Percentiles rank a stretch among this genome's conserved stretches.
Conservation (phyloP, 1,140 invertebrate species). For the Neotoxoptera formosana region DNA sequence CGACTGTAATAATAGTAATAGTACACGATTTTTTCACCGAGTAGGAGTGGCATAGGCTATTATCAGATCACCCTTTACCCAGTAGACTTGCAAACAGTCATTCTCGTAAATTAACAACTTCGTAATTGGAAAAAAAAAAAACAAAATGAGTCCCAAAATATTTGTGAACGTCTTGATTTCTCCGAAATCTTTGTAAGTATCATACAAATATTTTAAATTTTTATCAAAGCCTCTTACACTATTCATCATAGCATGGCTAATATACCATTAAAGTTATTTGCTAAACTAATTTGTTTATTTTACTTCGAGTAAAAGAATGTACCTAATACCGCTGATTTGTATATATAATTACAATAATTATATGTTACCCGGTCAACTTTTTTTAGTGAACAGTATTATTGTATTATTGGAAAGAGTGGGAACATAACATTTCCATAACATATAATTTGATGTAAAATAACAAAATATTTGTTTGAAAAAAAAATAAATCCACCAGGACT, state of each 20-base stretch:
- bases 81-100: neutral
- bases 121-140: neutral
- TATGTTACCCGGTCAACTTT: neutral
- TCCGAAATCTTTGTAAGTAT: conserved; percentile 49
- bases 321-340: neutral
- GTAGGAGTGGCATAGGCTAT: neutral
- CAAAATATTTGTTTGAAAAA: neutral
- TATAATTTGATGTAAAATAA: neutral
- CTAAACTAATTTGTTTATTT: neutral
- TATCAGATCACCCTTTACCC: neutral
- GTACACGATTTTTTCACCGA: neutral
- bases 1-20: neutral
- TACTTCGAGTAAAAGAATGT: neutral
- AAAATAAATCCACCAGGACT: neutral
- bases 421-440: neutral
- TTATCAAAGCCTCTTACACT: neutral
- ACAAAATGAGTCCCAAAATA: conserved; percentile 35
- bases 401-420: neutral
- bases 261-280: neutral
- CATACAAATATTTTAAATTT: neutral
- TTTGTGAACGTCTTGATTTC: neutral
- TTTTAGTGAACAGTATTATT: neutral
- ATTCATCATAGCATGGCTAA: neutral
- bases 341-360: neutral
- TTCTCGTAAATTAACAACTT: neutral